phyloP scores from a whole-genome alignment of 2,888 invertebrate species.

The Drosophila kanekoi region DNA sequence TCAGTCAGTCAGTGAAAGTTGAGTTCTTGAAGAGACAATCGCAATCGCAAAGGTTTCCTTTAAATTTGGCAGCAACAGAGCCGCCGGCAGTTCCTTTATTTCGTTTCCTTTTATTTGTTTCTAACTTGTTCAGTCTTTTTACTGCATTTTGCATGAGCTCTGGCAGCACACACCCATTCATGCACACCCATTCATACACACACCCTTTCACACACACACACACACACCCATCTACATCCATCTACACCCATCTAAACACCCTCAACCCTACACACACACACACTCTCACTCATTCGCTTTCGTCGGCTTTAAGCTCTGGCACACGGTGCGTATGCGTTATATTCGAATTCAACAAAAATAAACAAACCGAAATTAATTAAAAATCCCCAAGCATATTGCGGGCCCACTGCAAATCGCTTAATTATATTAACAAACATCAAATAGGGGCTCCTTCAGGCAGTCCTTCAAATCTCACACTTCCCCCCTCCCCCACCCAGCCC shows the following conservation, averaged over 20 bases:
- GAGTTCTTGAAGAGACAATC: conserved; percentile 16
- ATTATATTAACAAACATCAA: conserved; percentile 65
- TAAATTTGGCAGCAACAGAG: conserved; percentile 15
- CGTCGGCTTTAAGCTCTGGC: conserved; percentile 35
- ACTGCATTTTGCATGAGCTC: conserved; percentile 62
- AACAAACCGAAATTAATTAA: conserved; percentile 64
- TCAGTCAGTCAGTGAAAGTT: conserved; percentile 18
- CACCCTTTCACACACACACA: conserved; percentile 1
- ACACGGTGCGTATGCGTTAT: conserved; percentile 49
- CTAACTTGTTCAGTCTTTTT: conserved; percentile 46
- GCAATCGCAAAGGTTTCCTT: conserved; percentile 7
- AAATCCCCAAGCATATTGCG: conserved; percentile 44
- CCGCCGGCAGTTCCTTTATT: too few relatives aligned
- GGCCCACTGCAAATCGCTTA: conserved; percentile 54
- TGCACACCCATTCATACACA: background rate
- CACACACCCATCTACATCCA: too few relatives aligned
- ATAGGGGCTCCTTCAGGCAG: conserved; percentile 9
- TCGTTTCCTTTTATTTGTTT: conserved; percentile 22
- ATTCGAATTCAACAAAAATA: conserved; percentile 22
- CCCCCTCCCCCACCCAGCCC: too few relatives aligned
- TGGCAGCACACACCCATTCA: conserved; percentile 7
- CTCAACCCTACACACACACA: conserved; percentile 5
- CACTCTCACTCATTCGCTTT: too few relatives aligned
- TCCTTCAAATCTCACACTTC: background rate
- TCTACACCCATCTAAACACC: background rate